Conservation (phyloP, 1,140 invertebrate species). For the Brachystomella parvula region DNA sequence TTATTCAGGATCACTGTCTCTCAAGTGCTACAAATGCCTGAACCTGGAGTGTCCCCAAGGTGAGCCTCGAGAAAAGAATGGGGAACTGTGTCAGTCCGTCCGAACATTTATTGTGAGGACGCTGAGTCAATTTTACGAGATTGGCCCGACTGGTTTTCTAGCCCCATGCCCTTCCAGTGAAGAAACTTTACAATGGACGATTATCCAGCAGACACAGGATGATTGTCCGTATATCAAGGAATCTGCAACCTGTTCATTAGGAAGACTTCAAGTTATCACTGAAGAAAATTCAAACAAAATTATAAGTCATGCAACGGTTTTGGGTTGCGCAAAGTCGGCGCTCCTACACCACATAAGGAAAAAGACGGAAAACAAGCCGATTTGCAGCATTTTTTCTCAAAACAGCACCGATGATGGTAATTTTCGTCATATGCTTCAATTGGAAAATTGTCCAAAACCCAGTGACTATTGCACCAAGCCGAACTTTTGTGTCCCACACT, state of each 20-base stretch:
- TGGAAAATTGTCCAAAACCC: conserved; percentile 1
- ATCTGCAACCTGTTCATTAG: background rate
- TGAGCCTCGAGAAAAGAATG: background rate
- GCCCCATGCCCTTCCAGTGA: background rate
- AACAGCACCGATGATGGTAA: background rate
- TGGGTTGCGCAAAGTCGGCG: background rate
- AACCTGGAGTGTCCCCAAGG: background rate
- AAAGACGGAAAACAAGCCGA: background rate
- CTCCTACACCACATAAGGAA: background rate
- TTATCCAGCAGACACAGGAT: background rate
- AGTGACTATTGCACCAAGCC: background rate
- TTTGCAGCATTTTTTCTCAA: background rate
- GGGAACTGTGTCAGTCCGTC: background rate
- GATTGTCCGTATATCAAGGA: background rate
- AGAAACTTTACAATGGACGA: background rate
- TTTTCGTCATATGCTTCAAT: background rate
- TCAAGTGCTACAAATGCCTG: conserved; percentile 4
- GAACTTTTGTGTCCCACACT: background rate
- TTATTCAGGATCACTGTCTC: background rate
- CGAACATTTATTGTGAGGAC: background rate
- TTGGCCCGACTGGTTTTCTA: background rate
- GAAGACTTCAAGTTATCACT: background rate
- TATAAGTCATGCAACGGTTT: background rate
- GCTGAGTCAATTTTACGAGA: background rate
- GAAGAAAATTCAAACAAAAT: background rate